Base-by-base conservation (phyloP, 2,113 vertebrate species). In the Rhynchomys soricoides region DNA sequence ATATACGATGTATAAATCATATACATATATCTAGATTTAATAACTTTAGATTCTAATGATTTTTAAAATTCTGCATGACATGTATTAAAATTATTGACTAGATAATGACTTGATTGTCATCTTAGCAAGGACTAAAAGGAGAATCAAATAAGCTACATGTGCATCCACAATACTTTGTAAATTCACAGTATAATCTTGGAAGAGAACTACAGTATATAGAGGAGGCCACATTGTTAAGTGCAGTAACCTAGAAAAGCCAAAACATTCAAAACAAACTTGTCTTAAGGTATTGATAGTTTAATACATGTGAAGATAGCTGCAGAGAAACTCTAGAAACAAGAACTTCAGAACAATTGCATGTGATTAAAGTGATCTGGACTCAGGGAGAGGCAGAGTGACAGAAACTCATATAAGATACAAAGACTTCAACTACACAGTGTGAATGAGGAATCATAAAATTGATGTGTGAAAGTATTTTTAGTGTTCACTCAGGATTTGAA, bases 241-340 rank as follows among this genome's bases (percentile, higher is more conserved):
- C 62, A 73, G 29, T 5, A 91, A 57, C 24, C 3, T 79, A 34
- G 52, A 71, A 92, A 95, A 83, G 11, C 2, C 11, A 79, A 2
- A 89, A 95, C 95, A 85, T 91, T 12, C 34, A 93, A 70, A 62
- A 50, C 5, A 91, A 83, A 93, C 68, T 75, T 96, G 82, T 96
- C 87, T 66, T 82, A 94, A 97, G 55, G 55, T 71, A 86, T 70
- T 93, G 79, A 90, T 93, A 64, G 68, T 59, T 17, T 66, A 93
- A 96, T 96, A 55, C 91, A 24, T 82, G 22, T 86, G 45, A 13
- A 91, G 52, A 92, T 92, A 85, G 86, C 64, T 52, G 92, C 95
- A 9, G 26, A 68, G 59, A 83, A 91, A 89, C n/a, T 88, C 43
- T n/a, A 71, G 15, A 89, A 70, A 31, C 66, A 92, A 92, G 55